Evolutionary conservation across 2,797 vertebrate species (phyloP), one percentile per base, ranked within the genome.

Genomic region (Notolabrus celidotus): DNA sequence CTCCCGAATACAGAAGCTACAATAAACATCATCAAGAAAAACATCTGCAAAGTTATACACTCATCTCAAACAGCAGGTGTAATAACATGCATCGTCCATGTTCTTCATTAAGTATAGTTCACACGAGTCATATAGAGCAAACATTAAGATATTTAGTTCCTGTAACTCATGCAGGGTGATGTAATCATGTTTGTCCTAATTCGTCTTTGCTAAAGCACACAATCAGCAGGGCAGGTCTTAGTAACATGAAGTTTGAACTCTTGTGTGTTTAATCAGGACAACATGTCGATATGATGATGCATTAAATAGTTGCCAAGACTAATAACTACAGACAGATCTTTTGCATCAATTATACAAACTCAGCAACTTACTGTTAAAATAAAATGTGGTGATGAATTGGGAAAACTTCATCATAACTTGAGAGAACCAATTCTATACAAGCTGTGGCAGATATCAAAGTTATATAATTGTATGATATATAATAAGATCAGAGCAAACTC

Each of bases 31-130:
- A 92, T 95, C 79, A 94, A 93, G 89, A 89, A 53, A 66, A 90
- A 93, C 52, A 39, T 70, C 61, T 90, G 90, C 86, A 88, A 52
- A 84, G 88, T 88, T 5, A 68, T 94, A 38, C 9, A 73, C 20
- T 75, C 89, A 5, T 90, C 92, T 52, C 90, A 91, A 83, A 77
- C 82, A 46, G 71, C 91, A 94, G 94, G 92, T 93, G 85, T 76
- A 82, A 68, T 64, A 15, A 60, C 46, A 38, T 9, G 54, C 33
- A 34, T 16, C n/a, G n/a, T n/a, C n/a, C 11, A 11, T 25, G 2
- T 2, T 12, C 0, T n/a, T 3, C 11, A 10, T 17, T 6, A 8
- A 15, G 17, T 29, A 5, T 5, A 47, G 12, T 10, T 5, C 3
- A 8, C 6, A 5, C 27, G 4, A 23, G 22, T 41, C 1, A 25